phyloP scores from a whole-genome alignment of 2,888 invertebrate genomes.

The Harpagoxenus sublaevis region DNA sequence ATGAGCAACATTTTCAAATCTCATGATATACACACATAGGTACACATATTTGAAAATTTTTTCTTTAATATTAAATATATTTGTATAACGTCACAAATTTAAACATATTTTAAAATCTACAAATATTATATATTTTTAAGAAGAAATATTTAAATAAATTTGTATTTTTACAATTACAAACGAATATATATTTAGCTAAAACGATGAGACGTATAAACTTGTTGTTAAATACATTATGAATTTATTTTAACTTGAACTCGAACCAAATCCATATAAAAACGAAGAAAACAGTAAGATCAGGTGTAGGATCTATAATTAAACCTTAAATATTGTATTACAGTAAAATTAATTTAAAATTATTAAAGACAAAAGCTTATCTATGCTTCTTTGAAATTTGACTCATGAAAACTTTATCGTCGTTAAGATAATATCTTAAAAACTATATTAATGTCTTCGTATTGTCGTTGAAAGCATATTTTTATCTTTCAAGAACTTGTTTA shows the following conservation, averaged over 20 bases:
- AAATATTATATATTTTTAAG: not conserved
- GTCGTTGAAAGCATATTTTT: not conserved
- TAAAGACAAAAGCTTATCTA: not conserved
- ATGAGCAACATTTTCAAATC: not conserved
- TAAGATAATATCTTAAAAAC: constrained; percentile 7
- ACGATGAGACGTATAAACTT: not conserved
- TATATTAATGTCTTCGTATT: not conserved
- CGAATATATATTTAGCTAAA: not conserved
- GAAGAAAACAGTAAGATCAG: not conserved
- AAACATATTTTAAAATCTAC: not conserved
- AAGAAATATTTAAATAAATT: not conserved
- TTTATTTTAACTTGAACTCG: not conserved
- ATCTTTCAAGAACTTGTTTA: not conserved
- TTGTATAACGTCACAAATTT: not conserved
- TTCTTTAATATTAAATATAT: not conserved
- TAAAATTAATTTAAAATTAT: not conserved
- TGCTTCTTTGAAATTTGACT: not conserved
- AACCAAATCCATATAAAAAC: not conserved
- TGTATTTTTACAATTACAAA: not conserved
- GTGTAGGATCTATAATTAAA: not conserved
- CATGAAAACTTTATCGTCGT: not conserved
- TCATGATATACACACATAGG: not conserved
- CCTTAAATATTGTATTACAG: not conserved
- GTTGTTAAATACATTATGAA: not conserved
- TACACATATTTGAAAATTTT: not conserved